Conservation (phyloP, 2,113 vertebrate species). For the Antechinus stuartii region DNA sequence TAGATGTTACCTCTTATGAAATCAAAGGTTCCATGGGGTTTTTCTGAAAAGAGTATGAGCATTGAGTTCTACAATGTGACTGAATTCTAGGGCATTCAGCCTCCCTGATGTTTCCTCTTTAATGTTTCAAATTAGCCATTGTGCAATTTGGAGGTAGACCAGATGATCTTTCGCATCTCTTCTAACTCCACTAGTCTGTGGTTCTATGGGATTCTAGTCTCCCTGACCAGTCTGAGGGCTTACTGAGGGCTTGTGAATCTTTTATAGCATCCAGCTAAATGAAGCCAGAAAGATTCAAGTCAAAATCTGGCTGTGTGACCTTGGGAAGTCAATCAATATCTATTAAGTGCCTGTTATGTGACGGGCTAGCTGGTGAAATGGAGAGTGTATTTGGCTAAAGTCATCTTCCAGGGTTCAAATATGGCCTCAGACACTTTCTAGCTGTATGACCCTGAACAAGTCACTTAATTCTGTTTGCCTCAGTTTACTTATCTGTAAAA, state of each 20-base stretch:
- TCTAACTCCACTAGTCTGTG: not conserved
- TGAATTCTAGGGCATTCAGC: not conserved
- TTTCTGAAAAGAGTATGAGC: not conserved
- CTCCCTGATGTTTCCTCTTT: not conserved
- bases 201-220: not conserved
- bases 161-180: not conserved
- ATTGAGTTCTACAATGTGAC: not conserved
- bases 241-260: not conserved
- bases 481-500: not conserved
- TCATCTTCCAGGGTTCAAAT: no score
- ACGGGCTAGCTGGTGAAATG: no score
- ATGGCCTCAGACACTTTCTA: no score
- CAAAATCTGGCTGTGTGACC: not conserved
- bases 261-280: not conserved
- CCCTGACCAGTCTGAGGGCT: not conserved
- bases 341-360: no score
- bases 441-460: not conserved
- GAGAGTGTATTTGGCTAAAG: no score
- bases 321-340: not conserved
- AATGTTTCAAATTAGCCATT: not conserved
- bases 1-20: not conserved
- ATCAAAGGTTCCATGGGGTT: not conserved
- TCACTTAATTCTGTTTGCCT: not conserved
- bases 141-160: not conserved
- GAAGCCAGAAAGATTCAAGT: not conserved